phyloP scores from a whole-genome alignment of 2,797 vertebrate genomes.

The Rhincodon typus region DNA sequence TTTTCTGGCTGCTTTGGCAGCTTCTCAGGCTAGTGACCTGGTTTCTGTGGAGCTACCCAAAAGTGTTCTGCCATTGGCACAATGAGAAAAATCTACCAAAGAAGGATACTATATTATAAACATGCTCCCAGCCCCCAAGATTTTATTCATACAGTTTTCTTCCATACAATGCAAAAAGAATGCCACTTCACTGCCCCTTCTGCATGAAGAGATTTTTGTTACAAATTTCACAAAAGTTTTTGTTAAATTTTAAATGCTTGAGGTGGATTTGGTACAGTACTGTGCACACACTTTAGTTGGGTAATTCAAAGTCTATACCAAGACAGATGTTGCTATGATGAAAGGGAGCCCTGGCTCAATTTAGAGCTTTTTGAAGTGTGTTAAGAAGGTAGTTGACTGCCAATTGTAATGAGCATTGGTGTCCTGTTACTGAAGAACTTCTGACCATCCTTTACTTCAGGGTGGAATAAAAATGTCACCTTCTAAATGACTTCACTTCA shows the following conservation, averaged over 20 bases:
- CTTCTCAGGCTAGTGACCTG: background rate
- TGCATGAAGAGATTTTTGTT: background rate
- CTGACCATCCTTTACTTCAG: background rate
- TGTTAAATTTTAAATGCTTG: background rate
- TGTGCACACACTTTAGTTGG: background rate
- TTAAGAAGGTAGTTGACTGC: background rate
- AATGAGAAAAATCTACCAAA: background rate
- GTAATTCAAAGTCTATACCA: background rate
- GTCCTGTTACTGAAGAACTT: background rate
- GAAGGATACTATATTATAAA: background rate
- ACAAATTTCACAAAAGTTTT: no score
- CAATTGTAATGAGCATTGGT: background rate
- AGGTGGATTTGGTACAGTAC: background rate
- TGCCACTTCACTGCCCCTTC: background rate
- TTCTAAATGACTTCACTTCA: background rate
- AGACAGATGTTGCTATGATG: background rate
- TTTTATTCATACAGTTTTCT: background rate
- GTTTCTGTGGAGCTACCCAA: background rate
- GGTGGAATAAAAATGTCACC: background rate
- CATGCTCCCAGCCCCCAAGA: background rate
- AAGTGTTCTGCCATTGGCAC: background rate
- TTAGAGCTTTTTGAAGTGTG: background rate
- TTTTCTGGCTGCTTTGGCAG: background rate
- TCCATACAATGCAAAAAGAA: background rate
- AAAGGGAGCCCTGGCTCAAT: background rate